A percentile compares a stretch with the other conserved stretches of the same genome.
phyloP scores from a whole-genome alignment of 1,140 invertebrate genomes.

The Drosophila sproati region DNA sequence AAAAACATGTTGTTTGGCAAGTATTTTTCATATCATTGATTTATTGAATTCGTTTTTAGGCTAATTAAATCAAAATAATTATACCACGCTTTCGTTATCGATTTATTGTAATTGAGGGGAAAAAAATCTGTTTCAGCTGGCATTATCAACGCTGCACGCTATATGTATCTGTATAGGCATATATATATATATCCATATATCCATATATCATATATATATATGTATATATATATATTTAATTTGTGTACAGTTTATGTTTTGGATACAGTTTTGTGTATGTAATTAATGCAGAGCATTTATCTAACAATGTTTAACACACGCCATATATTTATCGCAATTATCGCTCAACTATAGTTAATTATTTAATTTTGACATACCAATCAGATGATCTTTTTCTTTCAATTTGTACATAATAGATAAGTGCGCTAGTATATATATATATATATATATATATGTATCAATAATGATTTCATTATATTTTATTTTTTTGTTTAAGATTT shows the following conservation, averaged over 20 bases:
- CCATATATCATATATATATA: constrained; percentile 28
- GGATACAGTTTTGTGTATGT: constrained; percentile 1
- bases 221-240: constrained; percentile 22
- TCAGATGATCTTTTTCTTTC: not conserved
- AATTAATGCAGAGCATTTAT: constrained; percentile 6
- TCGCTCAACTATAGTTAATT: constrained; percentile 8
- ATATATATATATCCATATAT: constrained; percentile 39
- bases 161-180: constrained; percentile 41
- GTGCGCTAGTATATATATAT: constrained; percentile 6
- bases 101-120: constrained; percentile 11
- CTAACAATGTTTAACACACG: constrained; percentile 9
- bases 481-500: constrained; percentile 31
- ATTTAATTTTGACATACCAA: constrained; percentile 32
- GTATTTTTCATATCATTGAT: constrained; percentile 27
- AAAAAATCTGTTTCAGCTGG: constrained; percentile 18
- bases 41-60: constrained; percentile 55
- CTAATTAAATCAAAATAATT: constrained; percentile 68
- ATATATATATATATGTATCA: constrained; percentile 15
- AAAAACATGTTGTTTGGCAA: constrained; percentile 45
- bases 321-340: constrained; percentile 3
- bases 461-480: constrained; percentile 18
- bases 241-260: constrained; percentile 29
- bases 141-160: constrained; percentile 10
- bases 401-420: constrained; percentile 38
- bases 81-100: constrained; percentile 37